Base-by-base conservation (phyloP, 2,113 vertebrate genomes). In the Xiphias gladius region DNA sequence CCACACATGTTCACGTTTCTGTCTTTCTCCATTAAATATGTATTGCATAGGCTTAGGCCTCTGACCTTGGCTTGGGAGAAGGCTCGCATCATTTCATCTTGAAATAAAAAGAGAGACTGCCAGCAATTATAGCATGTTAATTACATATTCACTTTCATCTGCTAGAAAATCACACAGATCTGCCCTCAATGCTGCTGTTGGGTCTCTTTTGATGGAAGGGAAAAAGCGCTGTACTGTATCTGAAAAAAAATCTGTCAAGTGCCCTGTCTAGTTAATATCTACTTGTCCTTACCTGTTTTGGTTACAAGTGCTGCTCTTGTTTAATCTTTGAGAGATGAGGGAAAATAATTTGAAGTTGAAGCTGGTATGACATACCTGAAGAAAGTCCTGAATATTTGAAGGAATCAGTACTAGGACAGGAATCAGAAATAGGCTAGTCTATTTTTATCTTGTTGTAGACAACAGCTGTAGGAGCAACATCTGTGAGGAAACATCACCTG, bases 131-230 rank as follows among this genome's bases (percentile, higher is more conserved):
- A 95, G 94, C 95, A 93, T 93, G 95, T 96, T 98, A 97, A 98
- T 98, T 96, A 95, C 95, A 95, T 96, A 97, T 98, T 97, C 97
- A 97, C 97, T 97, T 97, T 97, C 95, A 97, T 97, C 95, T 88
- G 65, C 26, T 20, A 7, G 57, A 85, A 70, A 86, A 86, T 80
- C 76, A 77, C 76, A 77, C 73, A 80, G 79, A 85, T 82, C 80
- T 86, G 71, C 76, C 69, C 75, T 83, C 73, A 48, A 48, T 75
- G 83, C 70, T 67, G 85, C 71, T 66, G 71, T 57, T 88, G 80
- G 69, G 52, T 76, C 24, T 88, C 85, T 79, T 85, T 86, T 81
- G 86, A 88, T 76, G 70, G 63, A 12, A 46, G 10, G 12, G 14
- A 19, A 50, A 26, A 24, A 35, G 22, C 8, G 30, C 54, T 9